Evolutionary conservation across 1,140 invertebrate species (phyloP), one percentile per base, ranked within the genome.

Genomic region (Pseudobourletiella spinata): DNA sequence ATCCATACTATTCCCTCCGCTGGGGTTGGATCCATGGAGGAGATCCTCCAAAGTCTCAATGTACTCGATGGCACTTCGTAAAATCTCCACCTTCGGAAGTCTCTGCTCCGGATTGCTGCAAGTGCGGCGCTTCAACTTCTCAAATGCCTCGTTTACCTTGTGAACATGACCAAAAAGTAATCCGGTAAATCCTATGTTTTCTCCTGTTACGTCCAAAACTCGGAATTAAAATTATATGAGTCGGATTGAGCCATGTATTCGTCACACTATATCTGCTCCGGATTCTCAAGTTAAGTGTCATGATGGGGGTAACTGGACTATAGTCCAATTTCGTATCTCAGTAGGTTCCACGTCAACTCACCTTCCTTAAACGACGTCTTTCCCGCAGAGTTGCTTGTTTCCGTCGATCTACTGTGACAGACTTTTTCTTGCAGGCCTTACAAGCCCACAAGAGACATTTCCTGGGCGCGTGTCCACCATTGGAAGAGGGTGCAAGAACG

Each of bases 111-210:
- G 91, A 76, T 97, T 97, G 62, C 89, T 86, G 71, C 93, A 91
- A 0, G 95, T 95, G 65, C 94, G 77, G 71, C 88, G 79, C 73
- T 98, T 95, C 42, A 98, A 77, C 28, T 92, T 84, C 76, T 98
- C 95, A 76, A 98, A 98, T 0, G 95, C 95, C 77, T 98, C 95
- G 76, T 98, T 98, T 65, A 98, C 95, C 89, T 91, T n/a, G n/a
- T n/a, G n/a, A n/a, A n/a, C n/a, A n/a, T n/a, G n/a, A n/a, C n/a
- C n/a, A n/a, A n/a, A n/a, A n/a, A n/a, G n/a, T n/a, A 73, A 16
- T n/a, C n/a, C n/a, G n/a, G n/a, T n/a, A n/a, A n/a, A n/a, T n/a
- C 16, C 32, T 14, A 50, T 14, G n/a, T 14, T 14, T 42, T 42
- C 39, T 8, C n/a, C n/a, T n/a, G n/a, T n/a, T n/a, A n/a, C n/a